These are phyloP conservation scores for Neotoxoptera formosana DNA, from an alignment of 1,140 invertebrate species.

Conservation along the genomic window DNA sequence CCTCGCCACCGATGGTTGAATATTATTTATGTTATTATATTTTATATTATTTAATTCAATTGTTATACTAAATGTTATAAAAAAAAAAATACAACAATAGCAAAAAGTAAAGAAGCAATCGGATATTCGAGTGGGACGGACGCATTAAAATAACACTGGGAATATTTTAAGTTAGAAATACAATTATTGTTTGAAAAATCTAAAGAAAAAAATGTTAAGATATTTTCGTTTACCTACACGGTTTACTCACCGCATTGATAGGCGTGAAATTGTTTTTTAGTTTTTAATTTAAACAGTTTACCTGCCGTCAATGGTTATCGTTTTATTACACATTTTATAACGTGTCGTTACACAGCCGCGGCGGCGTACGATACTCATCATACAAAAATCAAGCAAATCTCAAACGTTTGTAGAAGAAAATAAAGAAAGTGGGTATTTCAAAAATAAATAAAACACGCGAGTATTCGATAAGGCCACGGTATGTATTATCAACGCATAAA, in stretches of 20 bases:
- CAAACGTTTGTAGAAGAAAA: not conserved
- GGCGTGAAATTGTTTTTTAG: not conserved
- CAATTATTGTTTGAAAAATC: not conserved
- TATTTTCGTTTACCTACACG: too few species aligned
- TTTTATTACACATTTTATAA: not conserved
- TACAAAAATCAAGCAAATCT: not conserved
- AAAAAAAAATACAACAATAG: not conserved
- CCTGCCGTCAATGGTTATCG: not conserved
- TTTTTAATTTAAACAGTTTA: not conserved
- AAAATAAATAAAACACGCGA: not conserved
- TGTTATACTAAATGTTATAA: not conserved
- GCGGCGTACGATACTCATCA: not conserved
- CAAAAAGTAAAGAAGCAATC: not conserved
- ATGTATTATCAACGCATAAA: slow-evolving; percentile 13
- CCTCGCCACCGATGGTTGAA: not conserved
- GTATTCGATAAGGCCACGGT: not conserved
- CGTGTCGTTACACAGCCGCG: not conserved
- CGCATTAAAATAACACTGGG: not conserved
- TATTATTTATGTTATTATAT: not conserved
- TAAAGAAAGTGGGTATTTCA: not conserved
- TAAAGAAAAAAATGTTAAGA: not conserved
- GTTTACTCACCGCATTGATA: not conserved
- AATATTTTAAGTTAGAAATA: not conserved
- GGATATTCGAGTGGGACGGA: not conserved
- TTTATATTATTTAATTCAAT: not conserved